Evolutionary conservation across 1,140 invertebrate genomes (phyloP).

Genomic region (Heliconius eleuchia): DNA sequence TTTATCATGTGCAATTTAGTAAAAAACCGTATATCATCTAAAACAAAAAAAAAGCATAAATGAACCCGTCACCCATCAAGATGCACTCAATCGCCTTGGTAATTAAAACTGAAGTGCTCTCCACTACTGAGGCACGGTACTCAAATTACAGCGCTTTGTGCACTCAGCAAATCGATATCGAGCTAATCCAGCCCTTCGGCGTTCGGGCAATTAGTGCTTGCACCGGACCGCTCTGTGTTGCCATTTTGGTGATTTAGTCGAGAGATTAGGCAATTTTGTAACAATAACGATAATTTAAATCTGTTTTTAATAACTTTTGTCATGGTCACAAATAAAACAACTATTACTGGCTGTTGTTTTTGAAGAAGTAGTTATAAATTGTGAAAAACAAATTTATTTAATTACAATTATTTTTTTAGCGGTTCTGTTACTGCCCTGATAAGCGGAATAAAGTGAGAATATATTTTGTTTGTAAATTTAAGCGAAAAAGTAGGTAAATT

Average conservation of each 20-base stretch:
- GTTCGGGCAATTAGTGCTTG: conserved; percentile 50
- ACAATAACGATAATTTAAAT: too few relatives aligned
- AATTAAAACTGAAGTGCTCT: conserved; percentile 31
- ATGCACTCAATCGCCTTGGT: conserved; percentile 17
- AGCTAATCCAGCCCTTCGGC: conserved; percentile 42
- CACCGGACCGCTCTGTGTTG: conserved; percentile 48
- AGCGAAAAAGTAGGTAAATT: not conserved
- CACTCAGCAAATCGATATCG: conserved; percentile 39
- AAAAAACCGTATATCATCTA: not conserved
- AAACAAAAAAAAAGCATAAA: conserved; percentile 9
- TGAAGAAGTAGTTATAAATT: too few relatives aligned
- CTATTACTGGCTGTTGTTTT: too few relatives aligned
- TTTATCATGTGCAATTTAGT: not conserved
- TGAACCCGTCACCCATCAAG: not conserved
- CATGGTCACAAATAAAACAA: too few relatives aligned
- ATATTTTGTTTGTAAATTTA: too few relatives aligned
- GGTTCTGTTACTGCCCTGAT: too few relatives aligned
- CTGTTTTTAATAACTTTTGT: too few relatives aligned
- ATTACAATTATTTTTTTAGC: too few relatives aligned
- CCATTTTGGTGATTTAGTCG: not conserved
- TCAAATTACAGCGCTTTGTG: conserved; percentile 39
- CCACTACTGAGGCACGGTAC: conserved; percentile 28
- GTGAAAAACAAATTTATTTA: too few relatives aligned
- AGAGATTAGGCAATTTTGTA: too few relatives aligned
- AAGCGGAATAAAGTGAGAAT: too few relatives aligned